Conservation (phyloP, 2,888 invertebrate genomes). For the Eristalinus sepulchralis region DNA sequence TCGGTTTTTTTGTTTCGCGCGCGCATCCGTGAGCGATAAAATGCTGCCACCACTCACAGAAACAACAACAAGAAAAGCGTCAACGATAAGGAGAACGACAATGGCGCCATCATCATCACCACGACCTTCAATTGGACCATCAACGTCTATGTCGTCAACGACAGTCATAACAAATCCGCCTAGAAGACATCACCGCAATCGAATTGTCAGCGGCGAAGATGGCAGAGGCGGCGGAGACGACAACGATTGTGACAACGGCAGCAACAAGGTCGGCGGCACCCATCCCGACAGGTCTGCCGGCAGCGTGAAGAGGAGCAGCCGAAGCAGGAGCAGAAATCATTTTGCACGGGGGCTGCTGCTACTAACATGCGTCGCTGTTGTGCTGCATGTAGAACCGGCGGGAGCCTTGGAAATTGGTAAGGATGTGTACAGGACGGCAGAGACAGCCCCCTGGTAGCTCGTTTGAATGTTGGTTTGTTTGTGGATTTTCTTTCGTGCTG, state of each 20-base stretch:
- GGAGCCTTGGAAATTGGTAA: conserved; percentile 67
- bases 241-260: conserved; percentile 24
- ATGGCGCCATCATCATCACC: conserved; percentile 3
- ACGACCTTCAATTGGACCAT: conserved; percentile 19
- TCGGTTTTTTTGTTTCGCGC: neutral
- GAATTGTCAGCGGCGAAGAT: conserved; percentile 43
- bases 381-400: conserved; percentile 41
- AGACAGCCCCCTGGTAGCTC: conserved; percentile 28
- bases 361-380: conserved; percentile 55
- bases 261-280: conserved; percentile 4
- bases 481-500: conserved; percentile 10
- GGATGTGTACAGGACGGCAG: conserved; percentile 32
- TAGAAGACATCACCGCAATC: conserved; percentile 58
- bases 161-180: conserved; percentile 53
- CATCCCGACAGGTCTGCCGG: neutral
- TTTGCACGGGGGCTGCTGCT: conserved; percentile 52
- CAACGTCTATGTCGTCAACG: conserved; percentile 3
- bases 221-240: conserved; percentile 2
- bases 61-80: conserved; percentile 14
- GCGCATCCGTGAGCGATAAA: conserved; percentile 54
- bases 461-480: conserved; percentile 29
- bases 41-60: conserved; percentile 41
- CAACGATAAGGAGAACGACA: neutral
- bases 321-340: conserved; percentile 23
- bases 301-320: neutral